A percentile compares a stretch with the other conserved stretches of the same genome.
Evolutionary conservation across 2,797 vertebrate genomes (phyloP).

Genomic region (Clarias pachynema): DNA sequence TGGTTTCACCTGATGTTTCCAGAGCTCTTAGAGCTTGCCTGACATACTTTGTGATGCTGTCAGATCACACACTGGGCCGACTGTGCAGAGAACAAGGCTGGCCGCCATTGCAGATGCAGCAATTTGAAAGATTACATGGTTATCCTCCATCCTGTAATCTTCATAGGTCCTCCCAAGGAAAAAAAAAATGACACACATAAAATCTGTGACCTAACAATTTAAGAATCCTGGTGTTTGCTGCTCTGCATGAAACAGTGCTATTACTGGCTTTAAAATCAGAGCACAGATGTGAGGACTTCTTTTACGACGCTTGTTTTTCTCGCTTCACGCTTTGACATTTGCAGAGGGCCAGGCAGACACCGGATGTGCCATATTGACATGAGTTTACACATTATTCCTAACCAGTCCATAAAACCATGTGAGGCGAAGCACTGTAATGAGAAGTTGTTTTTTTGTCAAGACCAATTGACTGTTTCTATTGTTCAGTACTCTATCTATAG

Average conservation of each 20-base stretch:
- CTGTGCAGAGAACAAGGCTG: conserved; percentile 57
- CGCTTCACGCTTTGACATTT: conserved; percentile 60
- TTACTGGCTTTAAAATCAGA: conserved; percentile 68
- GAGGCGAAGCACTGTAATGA: conserved; percentile 44
- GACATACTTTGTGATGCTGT: conserved; percentile 43
- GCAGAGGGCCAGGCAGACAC: conserved; percentile 45
- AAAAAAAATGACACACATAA: conserved; percentile 59
- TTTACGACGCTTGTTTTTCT: conserved; percentile 66
- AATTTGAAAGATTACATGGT: conserved; percentile 70
- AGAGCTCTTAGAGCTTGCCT: conserved; percentile 34
- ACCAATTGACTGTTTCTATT: conserved; percentile 55
- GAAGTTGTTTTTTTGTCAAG: conserved; percentile 29
- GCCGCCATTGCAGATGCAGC: conserved; percentile 65
- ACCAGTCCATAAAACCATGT: conserved; percentile 51
- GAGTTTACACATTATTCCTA: conserved; percentile 53
- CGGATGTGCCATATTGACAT: conserved; percentile 24
- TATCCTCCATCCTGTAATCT: conserved; percentile 71
- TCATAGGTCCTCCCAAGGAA: conserved; percentile 53
- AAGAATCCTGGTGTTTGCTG: conserved; percentile 65
- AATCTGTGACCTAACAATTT: conserved; percentile 70
- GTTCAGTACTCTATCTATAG: conserved; percentile 45
- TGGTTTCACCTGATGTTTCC: conserved; percentile 48
- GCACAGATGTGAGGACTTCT: conserved; percentile 66
- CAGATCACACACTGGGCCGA: conserved; percentile 57
- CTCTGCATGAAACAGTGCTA: conserved; percentile 61